Conservation (phyloP, 2,888 invertebrate genomes). For the Xanthorhoe designata region DNA sequence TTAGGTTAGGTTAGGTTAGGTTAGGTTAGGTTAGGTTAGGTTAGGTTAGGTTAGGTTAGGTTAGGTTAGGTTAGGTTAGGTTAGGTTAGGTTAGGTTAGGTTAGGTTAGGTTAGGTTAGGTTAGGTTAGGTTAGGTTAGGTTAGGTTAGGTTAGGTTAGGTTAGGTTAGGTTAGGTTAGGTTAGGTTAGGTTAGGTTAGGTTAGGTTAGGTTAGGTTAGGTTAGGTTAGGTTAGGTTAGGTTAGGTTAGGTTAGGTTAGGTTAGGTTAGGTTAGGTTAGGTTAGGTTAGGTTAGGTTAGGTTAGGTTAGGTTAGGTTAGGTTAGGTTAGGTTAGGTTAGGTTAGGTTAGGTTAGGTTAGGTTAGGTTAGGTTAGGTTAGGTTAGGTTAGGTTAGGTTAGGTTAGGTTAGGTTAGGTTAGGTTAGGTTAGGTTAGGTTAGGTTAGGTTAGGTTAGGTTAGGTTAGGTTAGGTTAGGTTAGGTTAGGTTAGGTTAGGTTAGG, state of each 20-base stretch:
- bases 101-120: constrained; percentile 15
- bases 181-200: constrained; percentile 16
- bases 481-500: constrained; percentile 19
- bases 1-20: constrained; percentile 15
- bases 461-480: constrained; percentile 19
- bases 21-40: constrained; percentile 14
- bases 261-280: constrained; percentile 16
- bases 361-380: constrained; percentile 19
- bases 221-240: constrained; percentile 16
- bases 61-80: constrained; percentile 16
- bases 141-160: constrained; percentile 16
- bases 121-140: constrained; percentile 16
- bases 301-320: constrained; percentile 16
- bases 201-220: constrained; percentile 16
- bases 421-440: constrained; percentile 19
- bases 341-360: constrained; percentile 18
- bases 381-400: constrained; percentile 19
- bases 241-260: constrained; percentile 16
- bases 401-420: constrained; percentile 19
- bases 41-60: constrained; percentile 17
- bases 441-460: constrained; percentile 19
- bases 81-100: constrained; percentile 17
- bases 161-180: constrained; percentile 16
- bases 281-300: constrained; percentile 16
- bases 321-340: constrained; percentile 16